A percentile compares a stretch with the other conserved stretches of the same genome.
phyloP scores from a whole-genome alignment of 2,888 invertebrate species.

The Scaptodrosophila latifasciaeformis region DNA sequence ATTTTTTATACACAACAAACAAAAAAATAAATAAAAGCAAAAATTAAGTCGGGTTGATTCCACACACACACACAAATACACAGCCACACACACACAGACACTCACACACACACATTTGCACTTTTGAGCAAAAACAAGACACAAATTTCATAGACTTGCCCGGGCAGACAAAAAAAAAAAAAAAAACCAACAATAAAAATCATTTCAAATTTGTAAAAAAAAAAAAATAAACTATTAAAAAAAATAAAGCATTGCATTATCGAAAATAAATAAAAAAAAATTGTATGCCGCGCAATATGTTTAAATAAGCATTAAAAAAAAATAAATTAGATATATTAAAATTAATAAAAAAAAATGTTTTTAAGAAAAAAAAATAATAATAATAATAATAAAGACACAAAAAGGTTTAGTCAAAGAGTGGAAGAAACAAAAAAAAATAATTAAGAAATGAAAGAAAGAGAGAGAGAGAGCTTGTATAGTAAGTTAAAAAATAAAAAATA shows the following conservation, averaged over 20 bases:
- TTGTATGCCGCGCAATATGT: slow-evolving; percentile 18
- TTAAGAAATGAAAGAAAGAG: slow-evolving; percentile 10
- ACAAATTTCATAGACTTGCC: slow-evolving; percentile 36
- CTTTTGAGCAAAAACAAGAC: slow-evolving; percentile 49
- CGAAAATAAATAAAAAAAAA: slow-evolving; percentile 16
- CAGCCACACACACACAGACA: slow-evolving; percentile 15
- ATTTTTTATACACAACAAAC: slow-evolving; percentile 43
- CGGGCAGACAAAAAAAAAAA: background rate
- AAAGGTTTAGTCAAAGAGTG: slow-evolving; percentile 19
- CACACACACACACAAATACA: slow-evolving; percentile 22
- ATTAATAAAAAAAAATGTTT: slow-evolving; percentile 21
- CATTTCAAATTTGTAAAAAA: slow-evolving; percentile 45
- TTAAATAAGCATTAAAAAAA: slow-evolving; percentile 35
- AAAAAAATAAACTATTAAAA: slow-evolving; percentile 12
- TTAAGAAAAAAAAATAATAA: slow-evolving; percentile 8
- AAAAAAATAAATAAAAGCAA: slow-evolving; percentile 8
- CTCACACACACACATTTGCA: slow-evolving; percentile 36
- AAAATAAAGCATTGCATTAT: slow-evolving; percentile 28
- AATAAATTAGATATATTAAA: slow-evolving; percentile 15
- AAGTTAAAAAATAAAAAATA: slow-evolving; percentile 50
- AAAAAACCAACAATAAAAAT: slow-evolving; percentile 17
- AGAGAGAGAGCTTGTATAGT: slow-evolving; percentile 71
- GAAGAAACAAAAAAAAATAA: slow-evolving; percentile 25
- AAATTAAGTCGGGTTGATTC: slow-evolving; percentile 8
- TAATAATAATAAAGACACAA: slow-evolving; percentile 31